Evolutionary conservation across 1,140 invertebrate species (phyloP).

Genomic region (Brachionus plicatilis): DNA sequence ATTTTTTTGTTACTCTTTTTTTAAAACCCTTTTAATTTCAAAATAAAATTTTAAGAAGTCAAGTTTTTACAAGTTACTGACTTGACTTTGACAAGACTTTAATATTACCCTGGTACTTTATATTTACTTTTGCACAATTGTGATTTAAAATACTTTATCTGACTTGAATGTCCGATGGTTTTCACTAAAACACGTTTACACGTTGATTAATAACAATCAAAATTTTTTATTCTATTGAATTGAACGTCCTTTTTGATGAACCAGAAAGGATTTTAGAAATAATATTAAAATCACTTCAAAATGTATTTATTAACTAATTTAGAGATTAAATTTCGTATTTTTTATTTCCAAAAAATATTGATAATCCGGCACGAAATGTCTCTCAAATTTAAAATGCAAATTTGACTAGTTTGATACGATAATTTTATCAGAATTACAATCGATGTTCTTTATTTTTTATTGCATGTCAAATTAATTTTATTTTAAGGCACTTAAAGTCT

Average conservation of each 20-base stretch:
- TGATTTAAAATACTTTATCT: background rate
- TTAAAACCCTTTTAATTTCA: background rate
- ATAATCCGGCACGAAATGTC: background rate
- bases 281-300: background rate
- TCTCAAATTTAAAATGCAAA: background rate
- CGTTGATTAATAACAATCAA: too few species aligned
- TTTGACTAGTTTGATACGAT: background rate
- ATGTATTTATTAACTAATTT: background rate
- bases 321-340: background rate
- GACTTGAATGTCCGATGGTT: too few species aligned
- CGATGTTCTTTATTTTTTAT: background rate
- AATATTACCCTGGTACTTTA: background rate
- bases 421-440: background rate
- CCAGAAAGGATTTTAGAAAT: too few species aligned
- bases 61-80: background rate
- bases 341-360: background rate
- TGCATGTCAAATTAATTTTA: background rate
- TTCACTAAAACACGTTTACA: too few species aligned
- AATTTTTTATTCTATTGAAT: too few species aligned
- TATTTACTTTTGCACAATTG: background rate
- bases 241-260: too few species aligned
- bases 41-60: background rate
- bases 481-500: background rate
- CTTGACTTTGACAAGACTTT: background rate
- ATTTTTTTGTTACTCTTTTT: background rate